These are phyloP conservation scores for Gnatocerus cornutus DNA, from an alignment of 2,888 invertebrate genomes.

Conservation along the genomic window DNA sequence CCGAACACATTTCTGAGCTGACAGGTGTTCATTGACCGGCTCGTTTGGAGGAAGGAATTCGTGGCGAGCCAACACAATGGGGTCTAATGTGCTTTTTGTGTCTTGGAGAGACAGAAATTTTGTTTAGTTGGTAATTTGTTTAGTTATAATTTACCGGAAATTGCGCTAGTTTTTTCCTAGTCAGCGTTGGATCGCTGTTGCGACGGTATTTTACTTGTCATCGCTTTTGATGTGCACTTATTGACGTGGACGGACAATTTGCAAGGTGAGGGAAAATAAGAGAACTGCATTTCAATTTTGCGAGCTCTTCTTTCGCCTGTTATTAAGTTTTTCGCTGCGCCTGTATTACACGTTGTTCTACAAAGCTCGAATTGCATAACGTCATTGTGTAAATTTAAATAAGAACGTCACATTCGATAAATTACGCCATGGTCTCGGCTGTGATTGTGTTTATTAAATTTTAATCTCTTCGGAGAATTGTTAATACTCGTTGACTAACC, in stretches of 20 bases:
- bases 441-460: constrained; percentile 3
- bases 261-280: not conserved
- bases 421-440: not conserved
- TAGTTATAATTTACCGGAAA: constrained; percentile 41
- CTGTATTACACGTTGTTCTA: no score
- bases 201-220: constrained; percentile 23
- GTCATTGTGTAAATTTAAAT: constrained; percentile 15
- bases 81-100: constrained; percentile 19
- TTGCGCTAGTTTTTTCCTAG: constrained; percentile 21
- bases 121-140: constrained; percentile 32
- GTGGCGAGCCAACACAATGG: constrained; percentile 17
- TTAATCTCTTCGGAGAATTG: not conserved
- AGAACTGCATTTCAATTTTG: not conserved
- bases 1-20: constrained; percentile 4
- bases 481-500: not conserved
- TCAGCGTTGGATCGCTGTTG: constrained; percentile 26
- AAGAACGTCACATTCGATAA: constrained; percentile 8
- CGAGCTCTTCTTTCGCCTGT: no score
- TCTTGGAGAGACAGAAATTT: constrained; percentile 7
- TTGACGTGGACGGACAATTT: constrained; percentile 8
- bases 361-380: not conserved
- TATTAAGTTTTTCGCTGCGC: no score
- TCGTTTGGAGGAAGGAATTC: constrained; percentile 8
- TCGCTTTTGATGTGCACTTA: constrained; percentile 20
- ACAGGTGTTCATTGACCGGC: constrained; percentile 35